phyloP scores from a whole-genome alignment of 2,797 vertebrate genomes.

The Semotilus atromaculatus region DNA sequence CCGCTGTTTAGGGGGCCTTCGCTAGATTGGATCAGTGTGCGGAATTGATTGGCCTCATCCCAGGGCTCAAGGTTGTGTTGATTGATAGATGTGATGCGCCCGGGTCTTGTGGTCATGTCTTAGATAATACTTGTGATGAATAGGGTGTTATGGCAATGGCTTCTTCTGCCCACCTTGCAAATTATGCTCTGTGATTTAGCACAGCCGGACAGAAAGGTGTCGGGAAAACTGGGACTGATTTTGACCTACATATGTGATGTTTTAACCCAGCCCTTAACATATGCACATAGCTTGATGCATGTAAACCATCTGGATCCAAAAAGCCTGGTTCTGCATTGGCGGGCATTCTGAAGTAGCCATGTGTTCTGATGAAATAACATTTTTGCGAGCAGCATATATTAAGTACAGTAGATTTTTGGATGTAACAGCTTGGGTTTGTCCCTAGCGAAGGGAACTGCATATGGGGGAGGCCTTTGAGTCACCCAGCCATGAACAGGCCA shows the following conservation, averaged over 20 bases:
- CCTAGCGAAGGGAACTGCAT: background rate
- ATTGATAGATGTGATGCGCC: constrained; percentile 57
- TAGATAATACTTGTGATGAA: constrained; percentile 60
- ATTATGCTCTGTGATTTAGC: constrained; percentile 44
- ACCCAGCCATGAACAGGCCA: background rate
- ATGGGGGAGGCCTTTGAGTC: constrained; percentile 4
- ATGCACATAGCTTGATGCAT: background rate
- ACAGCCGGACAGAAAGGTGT: constrained; percentile 21
- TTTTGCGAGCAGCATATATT: background rate
- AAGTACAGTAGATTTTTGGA: background rate
- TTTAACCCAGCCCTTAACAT: constrained; percentile 20
- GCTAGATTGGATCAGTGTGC: constrained; percentile 57
- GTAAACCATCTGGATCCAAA: background rate
- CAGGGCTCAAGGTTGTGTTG: constrained; percentile 45
- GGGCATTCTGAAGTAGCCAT: background rate
- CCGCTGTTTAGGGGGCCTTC: constrained; percentile 54
- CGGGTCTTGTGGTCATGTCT: constrained; percentile 52
- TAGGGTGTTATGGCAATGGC: constrained; percentile 45
- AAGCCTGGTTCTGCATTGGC: background rate
- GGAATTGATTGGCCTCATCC: constrained; percentile 62
- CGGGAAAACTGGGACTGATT: constrained; percentile 6
- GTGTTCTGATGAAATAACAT: background rate
- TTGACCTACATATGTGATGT: background rate
- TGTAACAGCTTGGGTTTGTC: background rate
- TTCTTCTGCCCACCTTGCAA: constrained; percentile 6